phyloP scores from a whole-genome alignment of 1,140 invertebrate species.

The Mizuhopecten yessoensis region DNA sequence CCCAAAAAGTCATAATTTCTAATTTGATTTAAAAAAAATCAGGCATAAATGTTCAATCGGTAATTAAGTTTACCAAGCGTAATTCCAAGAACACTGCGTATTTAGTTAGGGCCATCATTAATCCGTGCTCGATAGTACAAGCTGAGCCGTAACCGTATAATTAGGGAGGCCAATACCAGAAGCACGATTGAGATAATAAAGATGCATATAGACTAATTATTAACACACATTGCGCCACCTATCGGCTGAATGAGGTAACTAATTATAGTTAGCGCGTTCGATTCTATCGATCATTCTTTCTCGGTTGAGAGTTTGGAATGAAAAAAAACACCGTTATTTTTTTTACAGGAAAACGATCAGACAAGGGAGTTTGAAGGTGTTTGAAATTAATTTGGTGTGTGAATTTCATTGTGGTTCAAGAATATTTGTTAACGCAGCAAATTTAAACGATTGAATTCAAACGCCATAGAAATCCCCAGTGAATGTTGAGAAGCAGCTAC shows the following conservation, averaged over 20 bases:
- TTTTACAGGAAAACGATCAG: not conserved
- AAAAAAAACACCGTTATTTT: not conserved
- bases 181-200: not conserved
- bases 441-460: not conserved
- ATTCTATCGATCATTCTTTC: not conserved
- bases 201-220: not conserved
- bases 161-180: too few species aligned
- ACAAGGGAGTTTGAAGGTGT: not conserved
- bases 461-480: not conserved
- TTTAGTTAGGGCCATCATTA: too few species aligned
- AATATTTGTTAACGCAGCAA: not conserved
- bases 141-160: not conserved
- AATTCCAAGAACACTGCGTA: too few species aligned
- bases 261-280: not conserved
- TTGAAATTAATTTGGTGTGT: not conserved
- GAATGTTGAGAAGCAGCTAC: not conserved
- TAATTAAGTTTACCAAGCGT: too few species aligned
- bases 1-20: too few species aligned
- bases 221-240: not conserved
- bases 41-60: too few species aligned
- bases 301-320: not conserved
- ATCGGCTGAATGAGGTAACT: not conserved
- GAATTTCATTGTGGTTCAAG: not conserved
- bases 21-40: too few species aligned
- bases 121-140: not conserved